Evolutionary conservation across 2,888 invertebrate genomes (phyloP).

Genomic region (Tenthredo scrophulariae): DNA sequence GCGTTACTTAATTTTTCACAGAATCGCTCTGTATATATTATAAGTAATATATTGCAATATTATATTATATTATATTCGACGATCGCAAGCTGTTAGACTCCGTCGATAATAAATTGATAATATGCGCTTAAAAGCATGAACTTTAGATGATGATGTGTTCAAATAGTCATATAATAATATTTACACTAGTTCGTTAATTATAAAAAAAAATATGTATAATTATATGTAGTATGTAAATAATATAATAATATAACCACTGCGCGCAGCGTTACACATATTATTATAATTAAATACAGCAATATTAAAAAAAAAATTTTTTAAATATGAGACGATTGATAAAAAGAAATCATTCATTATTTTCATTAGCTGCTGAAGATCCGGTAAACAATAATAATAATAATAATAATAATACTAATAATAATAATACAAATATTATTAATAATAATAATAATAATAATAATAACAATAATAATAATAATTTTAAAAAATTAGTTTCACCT

Average conservation of each 20-base stretch:
- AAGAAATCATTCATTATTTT: background rate
- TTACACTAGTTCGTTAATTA: constrained; percentile 56
- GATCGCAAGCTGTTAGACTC: constrained; percentile 60
- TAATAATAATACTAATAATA: background rate
- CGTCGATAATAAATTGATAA: constrained; percentile 62
- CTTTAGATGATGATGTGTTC: constrained; percentile 71
- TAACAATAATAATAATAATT: background rate
- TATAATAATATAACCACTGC: background rate
- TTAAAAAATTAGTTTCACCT: background rate
- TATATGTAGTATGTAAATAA: constrained; percentile 15
- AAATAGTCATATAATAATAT: constrained; percentile 57
- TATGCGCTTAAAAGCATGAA: constrained; percentile 65
- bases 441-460: background rate
- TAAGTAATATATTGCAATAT: too few relatives aligned
- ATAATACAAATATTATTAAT: background rate
- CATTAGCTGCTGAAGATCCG: background rate
- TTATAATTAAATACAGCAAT: constrained; percentile 3
- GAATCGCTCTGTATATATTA: too few relatives aligned
- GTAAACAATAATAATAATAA: background rate
- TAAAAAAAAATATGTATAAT: background rate
- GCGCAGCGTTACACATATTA: constrained; percentile 12
- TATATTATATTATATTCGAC: constrained; percentile 10
- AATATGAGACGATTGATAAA: background rate
- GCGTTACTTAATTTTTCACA: too few relatives aligned
- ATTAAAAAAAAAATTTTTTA: background rate